These are phyloP conservation scores for Alethe diademata DNA, from an alignment of 2,113 vertebrate species.

Conservation along the genomic window DNA sequence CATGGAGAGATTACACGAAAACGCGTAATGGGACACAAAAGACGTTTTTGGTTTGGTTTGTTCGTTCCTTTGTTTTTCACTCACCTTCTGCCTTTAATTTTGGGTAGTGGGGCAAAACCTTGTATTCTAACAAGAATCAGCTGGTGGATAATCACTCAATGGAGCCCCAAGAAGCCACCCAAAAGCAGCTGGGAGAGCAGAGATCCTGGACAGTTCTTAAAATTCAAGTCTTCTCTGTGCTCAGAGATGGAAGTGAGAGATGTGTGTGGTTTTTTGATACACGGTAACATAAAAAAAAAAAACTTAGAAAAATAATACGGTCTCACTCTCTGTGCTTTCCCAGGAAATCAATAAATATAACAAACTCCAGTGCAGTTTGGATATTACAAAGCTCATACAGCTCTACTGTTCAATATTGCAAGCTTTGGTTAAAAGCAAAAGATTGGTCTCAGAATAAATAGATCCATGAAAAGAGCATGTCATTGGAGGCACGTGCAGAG, in stretches of 20 bases:
- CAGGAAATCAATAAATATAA: conserved; percentile 37
- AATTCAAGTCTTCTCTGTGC: neutral
- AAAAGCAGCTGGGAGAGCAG: conserved; percentile 5
- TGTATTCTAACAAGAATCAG: neutral
- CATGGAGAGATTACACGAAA: conserved; percentile 69
- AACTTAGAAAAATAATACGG: neutral
- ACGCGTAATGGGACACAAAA: conserved; percentile 7
- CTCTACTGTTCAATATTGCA: neutral
- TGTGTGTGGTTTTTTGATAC: neutral
- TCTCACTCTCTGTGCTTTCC: conserved; percentile 20
- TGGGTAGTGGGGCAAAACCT: conserved; percentile 29
- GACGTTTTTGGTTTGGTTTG: neutral
- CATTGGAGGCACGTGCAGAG: neutral
- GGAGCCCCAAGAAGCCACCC: conserved; percentile 6
- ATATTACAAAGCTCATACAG: neutral
- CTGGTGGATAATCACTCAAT: neutral
- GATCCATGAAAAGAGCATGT: neutral
- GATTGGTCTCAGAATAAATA: neutral
- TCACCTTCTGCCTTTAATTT: conserved; percentile 78
- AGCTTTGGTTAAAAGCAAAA: neutral
- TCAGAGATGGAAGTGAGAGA: neutral
- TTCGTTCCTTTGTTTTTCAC: conserved; percentile 24
- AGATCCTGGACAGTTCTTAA: neutral
- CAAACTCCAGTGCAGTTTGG: conserved; percentile 25
- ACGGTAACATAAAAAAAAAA: neutral